Conservation (phyloP, 2,888 invertebrate species). For the Nephrotoma flavescens region DNA sequence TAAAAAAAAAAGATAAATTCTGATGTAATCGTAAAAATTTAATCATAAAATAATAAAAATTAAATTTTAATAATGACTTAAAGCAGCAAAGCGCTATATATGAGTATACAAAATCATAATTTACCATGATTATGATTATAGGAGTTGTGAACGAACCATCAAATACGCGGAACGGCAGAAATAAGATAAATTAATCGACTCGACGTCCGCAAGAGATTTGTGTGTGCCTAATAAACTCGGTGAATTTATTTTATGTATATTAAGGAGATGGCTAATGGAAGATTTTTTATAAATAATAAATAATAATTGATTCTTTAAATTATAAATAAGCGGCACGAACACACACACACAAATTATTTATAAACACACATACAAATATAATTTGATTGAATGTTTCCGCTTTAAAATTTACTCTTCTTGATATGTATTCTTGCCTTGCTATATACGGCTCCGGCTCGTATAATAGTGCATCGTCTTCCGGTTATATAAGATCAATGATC, state of each 20-base stretch:
- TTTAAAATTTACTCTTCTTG: not conserved
- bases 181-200: not conserved
- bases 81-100: not conserved
- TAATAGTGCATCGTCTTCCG: not conserved
- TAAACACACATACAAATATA: not conserved
- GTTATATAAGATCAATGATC: not conserved
- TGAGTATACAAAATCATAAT: not conserved
- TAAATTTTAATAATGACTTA: not conserved
- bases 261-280: not conserved
- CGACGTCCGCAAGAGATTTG: not conserved
- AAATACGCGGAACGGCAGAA: not conserved
- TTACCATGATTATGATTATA: not conserved
- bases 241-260: not conserved
- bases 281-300: not conserved
- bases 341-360: not conserved
- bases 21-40: not conserved
- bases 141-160: not conserved
- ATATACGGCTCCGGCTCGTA: not conserved
- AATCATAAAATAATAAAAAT: not conserved
- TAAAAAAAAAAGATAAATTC: not conserved
- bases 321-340: not conserved
- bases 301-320: not conserved
- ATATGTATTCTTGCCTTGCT: not conserved
- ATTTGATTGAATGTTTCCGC: not conserved
- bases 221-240: not conserved